Base-by-base conservation (phyloP, 1,140 invertebrate genomes). In the Aphis gossypii region DNA sequence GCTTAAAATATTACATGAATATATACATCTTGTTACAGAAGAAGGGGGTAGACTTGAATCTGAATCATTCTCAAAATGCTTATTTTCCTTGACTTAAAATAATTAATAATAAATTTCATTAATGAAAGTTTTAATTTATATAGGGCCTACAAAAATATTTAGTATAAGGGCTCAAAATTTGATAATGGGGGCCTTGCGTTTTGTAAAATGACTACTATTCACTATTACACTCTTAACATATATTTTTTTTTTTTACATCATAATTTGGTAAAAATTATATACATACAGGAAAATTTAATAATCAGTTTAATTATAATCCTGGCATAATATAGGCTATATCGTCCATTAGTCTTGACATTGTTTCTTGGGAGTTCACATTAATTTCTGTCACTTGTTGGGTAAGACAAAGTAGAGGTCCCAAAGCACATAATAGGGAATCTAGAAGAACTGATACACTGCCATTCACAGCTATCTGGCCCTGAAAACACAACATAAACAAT, bases 311-410 rank as follows among this genome's bases (percentile, higher is more conserved):
- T 96, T 97, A 99, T 48, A 99, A 96, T 94, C 98, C 98, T 38
- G 98, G 99, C 98, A 99, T 99, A 94, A 99, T 98, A 95, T 99
- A 99, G 1, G 98, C 98, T 94, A 99, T 98, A 95, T 99, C 99
- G 95, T 99, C 98, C 51, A 99, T 96, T 48, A 98, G 98, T 94
- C 97, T 96, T 9, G 96, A 96, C 48, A 98, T 95, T 41, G 97
- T 96, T 92, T 97, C 96, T 92, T 96, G 96, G 68, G 97, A 96
- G 94, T 97, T 98, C 83, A 97, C 97, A 94, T 97, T 96, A 48
- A 96, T 95, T 94, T 97, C 97, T 8, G 98, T 97, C 25, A 99
- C 96, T 95, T 98, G 97, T 94, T 98, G 97, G 0, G 98, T 98
- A 48, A 99, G 96, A 95, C 98, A 98, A 93, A 99, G 96, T 48